Evolutionary conservation across 2,113 vertebrate genomes (phyloP).

Genomic region (Trochalopteron elliotii): DNA sequence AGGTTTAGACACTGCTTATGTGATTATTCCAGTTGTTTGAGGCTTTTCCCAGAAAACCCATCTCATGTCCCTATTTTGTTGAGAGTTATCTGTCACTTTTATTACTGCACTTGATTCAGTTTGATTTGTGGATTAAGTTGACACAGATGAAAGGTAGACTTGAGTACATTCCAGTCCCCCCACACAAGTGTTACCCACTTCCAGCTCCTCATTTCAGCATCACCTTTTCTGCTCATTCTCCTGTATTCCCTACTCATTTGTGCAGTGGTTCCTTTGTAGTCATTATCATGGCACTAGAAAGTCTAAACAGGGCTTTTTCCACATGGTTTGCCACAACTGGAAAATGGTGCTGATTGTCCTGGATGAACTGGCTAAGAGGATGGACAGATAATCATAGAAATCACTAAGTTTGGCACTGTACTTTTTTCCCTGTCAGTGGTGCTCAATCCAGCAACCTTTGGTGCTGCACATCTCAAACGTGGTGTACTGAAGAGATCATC

Average conservation of each 20-base stretch:
- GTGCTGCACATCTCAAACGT: fast-evolving
- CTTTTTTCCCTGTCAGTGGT: neutral
- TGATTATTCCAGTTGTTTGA: neutral
- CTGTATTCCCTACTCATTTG: neutral
- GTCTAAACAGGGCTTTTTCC: neutral
- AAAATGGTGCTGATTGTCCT: neutral
- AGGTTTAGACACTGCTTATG: neutral
- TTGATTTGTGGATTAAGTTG: neutral
- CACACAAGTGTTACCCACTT: neutral
- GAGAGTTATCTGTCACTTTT: neutral
- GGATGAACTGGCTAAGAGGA: neutral
- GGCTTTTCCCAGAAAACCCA: neutral
- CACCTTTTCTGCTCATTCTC: neutral
- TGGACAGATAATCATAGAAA: neutral
- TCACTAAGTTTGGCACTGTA: fast-evolving
- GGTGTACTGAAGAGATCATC: neutral
- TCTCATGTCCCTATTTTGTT: neutral
- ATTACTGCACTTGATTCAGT: neutral
- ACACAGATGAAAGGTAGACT: neutral
- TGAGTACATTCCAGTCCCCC: neutral
- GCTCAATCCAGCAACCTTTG: neutral
- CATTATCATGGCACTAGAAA: neutral
- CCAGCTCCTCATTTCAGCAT: neutral
- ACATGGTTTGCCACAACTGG: neutral
- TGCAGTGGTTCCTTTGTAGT: neutral